These are phyloP conservation scores for Anisognathus igniventris DNA, from an alignment of 2,797 vertebrate genomes.

Conservation along the genomic window DNA sequence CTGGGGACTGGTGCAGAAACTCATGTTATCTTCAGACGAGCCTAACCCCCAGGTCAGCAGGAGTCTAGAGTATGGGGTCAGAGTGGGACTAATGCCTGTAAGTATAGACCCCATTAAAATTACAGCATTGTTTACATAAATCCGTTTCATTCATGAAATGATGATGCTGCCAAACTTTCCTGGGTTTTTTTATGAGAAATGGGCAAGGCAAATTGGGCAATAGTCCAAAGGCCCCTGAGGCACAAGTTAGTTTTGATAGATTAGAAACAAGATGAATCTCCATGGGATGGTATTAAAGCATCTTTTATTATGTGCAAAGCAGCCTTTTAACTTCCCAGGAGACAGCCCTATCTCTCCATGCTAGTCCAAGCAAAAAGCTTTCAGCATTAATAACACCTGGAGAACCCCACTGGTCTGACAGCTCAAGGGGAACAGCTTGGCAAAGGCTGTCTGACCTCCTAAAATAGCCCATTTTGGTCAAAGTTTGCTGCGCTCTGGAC, in stretches of 20 bases:
- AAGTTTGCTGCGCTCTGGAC: background rate
- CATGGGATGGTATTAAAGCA: conserved; percentile 11
- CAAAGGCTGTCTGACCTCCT: background rate
- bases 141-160: conserved; percentile 55
- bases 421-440: conserved; percentile 5
- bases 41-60: conserved; percentile 38
- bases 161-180: conserved; percentile 20
- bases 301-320: conserved; percentile 47
- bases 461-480: background rate
- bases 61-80: conserved; percentile 46
- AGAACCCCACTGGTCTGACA: conserved; percentile 11
- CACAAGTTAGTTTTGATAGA: conserved; percentile 50
- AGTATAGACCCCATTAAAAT: conserved; percentile 41
- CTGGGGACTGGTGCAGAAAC: conserved; percentile 1
- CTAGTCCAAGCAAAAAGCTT: conserved; percentile 58
- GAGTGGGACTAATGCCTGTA: conserved; percentile 38
- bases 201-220: conserved; percentile 28
- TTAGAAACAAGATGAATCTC: conserved; percentile 52
- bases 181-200: background rate
- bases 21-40: conserved; percentile 45
- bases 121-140: background rate
- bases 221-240: background rate
- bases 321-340: conserved; percentile 48
- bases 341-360: conserved; percentile 22
- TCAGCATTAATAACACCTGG: conserved; percentile 60